Base-by-base conservation (phyloP, 1,140 invertebrate species). In the Lepidurus packardi region DNA sequence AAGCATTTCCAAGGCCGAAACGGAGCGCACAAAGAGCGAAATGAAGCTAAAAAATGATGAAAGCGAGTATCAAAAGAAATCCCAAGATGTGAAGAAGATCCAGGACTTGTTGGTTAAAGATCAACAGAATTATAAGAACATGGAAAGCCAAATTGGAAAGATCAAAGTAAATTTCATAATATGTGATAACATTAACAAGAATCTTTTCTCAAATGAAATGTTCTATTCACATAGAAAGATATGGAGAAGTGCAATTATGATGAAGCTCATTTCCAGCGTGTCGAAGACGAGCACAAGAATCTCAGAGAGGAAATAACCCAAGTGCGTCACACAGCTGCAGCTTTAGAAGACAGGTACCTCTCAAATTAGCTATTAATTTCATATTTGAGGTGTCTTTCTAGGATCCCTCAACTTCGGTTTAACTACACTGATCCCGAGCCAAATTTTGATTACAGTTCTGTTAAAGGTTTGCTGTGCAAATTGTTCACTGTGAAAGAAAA, bases 391-490 rank as follows among this genome's bases (percentile, higher is more conserved):
- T 81, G 79, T 81, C 81, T 75, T 79, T 82, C 43, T 80, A 89
- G 89, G 79, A 88, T 91, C 85, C 91, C 92, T 45, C 87, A 90
- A 65, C 88, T 92, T 45, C 88, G 88, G 73, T 93, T 95, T 83
- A 85, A 89, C n/a, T 96, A 94, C 84, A 84, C 86, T 21, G 90
- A 93, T 83, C 94, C 94, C 0, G 88, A 90, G 73, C 87, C 88
- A 0, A 89, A 93, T 85, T 98, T 98, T 85, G 90, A 96, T 84
- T 84, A 88, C 7, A 84, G 85, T 0, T 88, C 89, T 79, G 93
- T 98, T 0, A 89, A 90, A 82, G 97, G 97, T 42, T 53, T 94
- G 21, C 90, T 96, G 4, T 87, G 86, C 77, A 88, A 91, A 79
- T 85, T 97, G 47, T 90, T 99, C 25, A 88, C 88, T 76, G 86